Conservation (phyloP, 35 echinoderm and acorn worm species). For the Amphiura filiformis region DNA sequence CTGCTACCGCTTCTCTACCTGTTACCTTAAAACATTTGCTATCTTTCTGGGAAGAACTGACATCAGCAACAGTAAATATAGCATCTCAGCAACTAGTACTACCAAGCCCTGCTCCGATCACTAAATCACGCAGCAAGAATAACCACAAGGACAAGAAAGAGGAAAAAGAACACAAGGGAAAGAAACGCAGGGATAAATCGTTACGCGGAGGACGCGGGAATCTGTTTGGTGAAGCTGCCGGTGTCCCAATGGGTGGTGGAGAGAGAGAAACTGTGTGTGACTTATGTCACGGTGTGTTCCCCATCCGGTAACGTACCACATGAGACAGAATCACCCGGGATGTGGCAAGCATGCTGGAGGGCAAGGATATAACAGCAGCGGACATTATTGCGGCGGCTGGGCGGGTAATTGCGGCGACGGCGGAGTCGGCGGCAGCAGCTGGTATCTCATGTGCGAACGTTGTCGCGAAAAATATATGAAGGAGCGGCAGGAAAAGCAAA, state of each 20-base stretch:
- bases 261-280: conserved; percentile 86
- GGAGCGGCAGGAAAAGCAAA: conserved; percentile 82
- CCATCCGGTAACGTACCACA: conserved; percentile 96
- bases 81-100: conserved; percentile 83
- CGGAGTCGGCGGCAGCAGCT: conserved; percentile 80
- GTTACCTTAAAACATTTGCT: conserved; percentile 86
- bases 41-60: conserved; percentile 88
- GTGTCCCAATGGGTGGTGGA: conserved; percentile 67
- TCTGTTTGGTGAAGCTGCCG: conserved; percentile 93
- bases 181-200: conserved; percentile 87
- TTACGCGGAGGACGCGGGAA: conserved; percentile 84
- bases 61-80: conserved; percentile 76
- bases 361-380: conserved; percentile 97
- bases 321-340: conserved; percentile 91
- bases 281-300: conserved; percentile 86
- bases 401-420: conserved; percentile 95
- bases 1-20: conserved; percentile 35
- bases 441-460: conserved; percentile 96
- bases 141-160: conserved; percentile 66
- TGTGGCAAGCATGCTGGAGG: conserved; percentile 86
- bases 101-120: conserved; percentile 88
- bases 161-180: conserved; percentile 75
- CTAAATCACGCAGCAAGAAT: conserved; percentile 55
- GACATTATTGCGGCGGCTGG: conserved; percentile 90
- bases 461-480: conserved; percentile 87